These are phyloP conservation scores for Megalops cyprinoides DNA, from an alignment of 2,797 vertebrate genomes.

Conservation along the genomic window DNA sequence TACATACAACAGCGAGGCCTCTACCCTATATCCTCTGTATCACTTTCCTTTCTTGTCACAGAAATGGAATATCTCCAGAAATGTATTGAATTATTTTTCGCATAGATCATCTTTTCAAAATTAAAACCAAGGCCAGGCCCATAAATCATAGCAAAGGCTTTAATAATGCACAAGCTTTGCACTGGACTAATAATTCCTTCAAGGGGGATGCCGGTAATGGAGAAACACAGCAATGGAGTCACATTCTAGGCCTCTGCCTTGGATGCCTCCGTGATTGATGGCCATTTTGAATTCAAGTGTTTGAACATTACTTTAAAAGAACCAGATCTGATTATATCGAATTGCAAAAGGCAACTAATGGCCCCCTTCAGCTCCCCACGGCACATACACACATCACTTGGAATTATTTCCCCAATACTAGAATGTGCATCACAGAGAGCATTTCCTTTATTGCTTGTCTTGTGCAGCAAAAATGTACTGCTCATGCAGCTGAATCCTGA, in stretches of 20 bases:
- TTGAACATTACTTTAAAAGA: conserved; percentile 5
- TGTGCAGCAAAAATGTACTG: not conserved
- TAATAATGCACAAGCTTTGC: not conserved
- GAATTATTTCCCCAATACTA: not conserved
- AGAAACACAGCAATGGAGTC: not conserved
- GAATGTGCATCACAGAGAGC: not conserved
- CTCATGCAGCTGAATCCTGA: not conserved
- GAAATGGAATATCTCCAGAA: not conserved
- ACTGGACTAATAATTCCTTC: not conserved
- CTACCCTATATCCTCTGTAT: not conserved
- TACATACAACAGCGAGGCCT: too few relatives aligned
- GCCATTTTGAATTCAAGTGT: not conserved
- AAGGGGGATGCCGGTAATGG: not conserved
- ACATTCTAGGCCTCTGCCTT: not conserved
- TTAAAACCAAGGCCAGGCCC: not conserved
- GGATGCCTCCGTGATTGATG: not conserved
- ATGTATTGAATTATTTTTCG: not conserved
- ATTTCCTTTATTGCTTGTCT: not conserved
- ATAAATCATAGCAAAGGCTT: not conserved
- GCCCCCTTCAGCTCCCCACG: not conserved
- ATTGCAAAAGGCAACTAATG: not conserved
- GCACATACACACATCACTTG: not conserved
- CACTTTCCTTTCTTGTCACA: not conserved
- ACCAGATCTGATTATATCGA: not conserved
- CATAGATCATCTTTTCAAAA: conserved; percentile 10